Evolutionary conservation across 2,113 vertebrate genomes (phyloP).

Genomic region (Sialia sialis): DNA sequence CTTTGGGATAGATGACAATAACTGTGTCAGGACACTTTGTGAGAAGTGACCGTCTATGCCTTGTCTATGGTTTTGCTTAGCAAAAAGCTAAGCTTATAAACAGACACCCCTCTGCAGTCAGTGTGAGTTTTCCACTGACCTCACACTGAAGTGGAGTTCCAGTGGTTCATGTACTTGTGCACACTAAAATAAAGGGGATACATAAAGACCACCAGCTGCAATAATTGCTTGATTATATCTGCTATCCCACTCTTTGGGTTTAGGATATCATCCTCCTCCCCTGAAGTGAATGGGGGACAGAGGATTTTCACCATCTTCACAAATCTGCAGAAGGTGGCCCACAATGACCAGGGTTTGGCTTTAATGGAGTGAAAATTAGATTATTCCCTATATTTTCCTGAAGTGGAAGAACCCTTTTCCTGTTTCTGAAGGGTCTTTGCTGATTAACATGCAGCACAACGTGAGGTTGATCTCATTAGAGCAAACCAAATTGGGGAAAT

Average conservation of each 20-base stretch:
- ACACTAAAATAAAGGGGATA: not conserved
- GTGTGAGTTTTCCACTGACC: not conserved
- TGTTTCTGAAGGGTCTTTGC: not conserved
- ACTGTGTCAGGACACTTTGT: not conserved
- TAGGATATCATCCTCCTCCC: not conserved
- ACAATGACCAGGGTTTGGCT: not conserved
- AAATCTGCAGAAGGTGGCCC: not conserved
- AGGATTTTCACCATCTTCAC: not conserved
- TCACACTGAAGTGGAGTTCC: not conserved
- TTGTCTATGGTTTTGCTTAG: not conserved
- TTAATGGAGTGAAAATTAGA: not conserved
- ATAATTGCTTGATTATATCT: not conserved
- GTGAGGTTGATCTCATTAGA: not conserved
- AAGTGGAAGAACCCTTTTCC: not conserved
- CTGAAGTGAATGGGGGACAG: not conserved
- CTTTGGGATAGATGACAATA: not conserved
- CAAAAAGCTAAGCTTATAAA: not conserved
- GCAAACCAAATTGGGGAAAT: not conserved
- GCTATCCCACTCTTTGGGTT: not conserved
- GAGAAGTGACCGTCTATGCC: not conserved
- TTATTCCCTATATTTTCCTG: not conserved
- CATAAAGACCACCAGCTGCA: not conserved
- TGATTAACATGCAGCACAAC: not conserved
- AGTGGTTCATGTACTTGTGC: not conserved
- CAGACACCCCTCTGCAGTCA: not conserved